Evolutionary conservation across 2,888 invertebrate genomes (phyloP).

Genomic region (Ophioninae sp.): DNA sequence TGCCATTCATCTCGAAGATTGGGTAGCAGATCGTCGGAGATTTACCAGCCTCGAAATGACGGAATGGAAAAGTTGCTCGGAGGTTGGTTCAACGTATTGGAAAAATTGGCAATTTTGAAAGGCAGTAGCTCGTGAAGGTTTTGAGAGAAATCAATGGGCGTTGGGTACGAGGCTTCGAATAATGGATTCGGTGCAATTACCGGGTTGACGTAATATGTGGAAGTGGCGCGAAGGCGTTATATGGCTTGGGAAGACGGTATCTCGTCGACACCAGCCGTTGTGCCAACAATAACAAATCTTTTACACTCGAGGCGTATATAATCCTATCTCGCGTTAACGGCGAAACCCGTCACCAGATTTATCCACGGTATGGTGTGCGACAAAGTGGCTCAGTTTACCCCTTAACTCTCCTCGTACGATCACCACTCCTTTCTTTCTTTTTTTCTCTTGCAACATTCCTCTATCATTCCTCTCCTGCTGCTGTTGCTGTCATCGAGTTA

Average conservation of each 20-base stretch:
- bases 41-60: slow-evolving; percentile 29
- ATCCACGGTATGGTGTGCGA: slow-evolving; percentile 28
- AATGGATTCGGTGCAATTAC: slow-evolving; percentile 41
- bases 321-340: slow-evolving; percentile 60
- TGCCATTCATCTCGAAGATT: neutral
- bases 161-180: neutral
- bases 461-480: slow-evolving; percentile 11
- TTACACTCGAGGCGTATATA: slow-evolving; percentile 60
- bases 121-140: slow-evolving; percentile 24
- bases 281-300: slow-evolving; percentile 61
- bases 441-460: slow-evolving; percentile 41
- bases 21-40: neutral
- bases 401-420: slow-evolving; percentile 17
- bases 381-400: slow-evolving; percentile 10
- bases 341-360: slow-evolving; percentile 45
- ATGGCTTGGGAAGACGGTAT: slow-evolving; percentile 46
- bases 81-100: slow-evolving; percentile 20
- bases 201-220: slow-evolving; percentile 8
- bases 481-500: slow-evolving; percentile 20
- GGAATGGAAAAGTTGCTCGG: slow-evolving; percentile 19
- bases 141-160: slow-evolving; percentile 22
- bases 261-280: slow-evolving; percentile 47
- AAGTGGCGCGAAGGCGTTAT: neutral
- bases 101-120: slow-evolving; percentile 32
- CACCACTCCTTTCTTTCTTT: neutral